phyloP scores from a whole-genome alignment of 2,888 invertebrate species.

The Steinernema hermaphroditum region DNA sequence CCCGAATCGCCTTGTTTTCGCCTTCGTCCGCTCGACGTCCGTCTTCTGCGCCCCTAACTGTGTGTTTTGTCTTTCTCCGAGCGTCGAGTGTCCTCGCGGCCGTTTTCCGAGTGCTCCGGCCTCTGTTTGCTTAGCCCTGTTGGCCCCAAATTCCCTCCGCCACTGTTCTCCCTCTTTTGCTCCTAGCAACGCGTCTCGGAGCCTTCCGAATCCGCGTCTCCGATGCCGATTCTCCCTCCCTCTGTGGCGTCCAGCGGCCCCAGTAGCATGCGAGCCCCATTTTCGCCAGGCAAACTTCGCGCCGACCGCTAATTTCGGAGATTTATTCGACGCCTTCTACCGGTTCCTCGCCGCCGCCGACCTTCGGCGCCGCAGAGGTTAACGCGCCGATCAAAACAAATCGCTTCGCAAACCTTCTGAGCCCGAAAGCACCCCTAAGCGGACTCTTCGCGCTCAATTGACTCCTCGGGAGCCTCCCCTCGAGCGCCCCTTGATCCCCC shows the following conservation, averaged over 20 bases:
- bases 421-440: slow-evolving; percentile 15
- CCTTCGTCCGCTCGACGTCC: not conserved
- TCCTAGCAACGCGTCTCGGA: not conserved
- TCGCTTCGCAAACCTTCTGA: slow-evolving; percentile 25
- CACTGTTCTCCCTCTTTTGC: not conserved
- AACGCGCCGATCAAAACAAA: slow-evolving; percentile 22
- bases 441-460: not conserved
- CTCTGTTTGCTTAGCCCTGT: slow-evolving; percentile 19
- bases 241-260: not conserved
- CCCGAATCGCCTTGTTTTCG: not conserved
- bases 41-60: not conserved
- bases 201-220: not conserved
- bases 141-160: not conserved
- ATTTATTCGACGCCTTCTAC: slow-evolving; percentile 18
- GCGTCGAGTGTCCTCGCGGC: slow-evolving; percentile 5
- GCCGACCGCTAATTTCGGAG: slow-evolving; percentile 9
- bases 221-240: not conserved
- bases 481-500: too few relatives aligned
- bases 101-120: not conserved
- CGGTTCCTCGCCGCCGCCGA: slow-evolving; percentile 18
- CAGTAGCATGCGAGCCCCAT: too few relatives aligned
- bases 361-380: not conserved
- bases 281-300: not conserved
- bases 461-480: too few relatives aligned
- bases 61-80: slow-evolving; percentile 20